Evolutionary conservation across 1,140 invertebrate species (phyloP).

Genomic region (Drosophila melanica): DNA sequence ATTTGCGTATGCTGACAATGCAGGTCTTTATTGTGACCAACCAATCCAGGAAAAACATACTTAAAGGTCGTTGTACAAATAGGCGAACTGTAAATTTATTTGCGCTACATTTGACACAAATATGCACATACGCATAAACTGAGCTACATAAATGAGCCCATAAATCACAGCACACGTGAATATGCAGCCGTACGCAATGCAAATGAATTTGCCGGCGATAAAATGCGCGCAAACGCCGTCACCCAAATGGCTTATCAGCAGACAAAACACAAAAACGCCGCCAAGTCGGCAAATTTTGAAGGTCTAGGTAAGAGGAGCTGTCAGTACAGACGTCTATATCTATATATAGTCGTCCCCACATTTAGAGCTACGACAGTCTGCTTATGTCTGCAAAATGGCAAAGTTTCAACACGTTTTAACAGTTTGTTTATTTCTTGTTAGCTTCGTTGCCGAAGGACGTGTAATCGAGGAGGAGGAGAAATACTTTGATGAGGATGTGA

Average conservation of each 20-base stretch:
- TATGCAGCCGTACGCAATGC: conserved; percentile 54
- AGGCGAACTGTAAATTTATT: conserved; percentile 13
- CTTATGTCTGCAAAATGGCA: conserved; percentile 41
- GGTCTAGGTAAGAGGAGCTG: conserved; percentile 59
- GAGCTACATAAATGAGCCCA: conserved; percentile 41
- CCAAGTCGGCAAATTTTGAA: conserved; percentile 53
- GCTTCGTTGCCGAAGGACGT: neutral
- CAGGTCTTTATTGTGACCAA: no score
- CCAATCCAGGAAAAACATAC: no score
- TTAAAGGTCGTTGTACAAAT: conserved; percentile 9
- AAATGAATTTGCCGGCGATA: conserved; percentile 58
- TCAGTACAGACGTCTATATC: neutral
- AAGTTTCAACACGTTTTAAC: conserved; percentile 28
- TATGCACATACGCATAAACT: conserved; percentile 51
- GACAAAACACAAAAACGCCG: conserved; percentile 23
- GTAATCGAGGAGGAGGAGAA: conserved; percentile 27
- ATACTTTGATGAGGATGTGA: conserved; percentile 67
- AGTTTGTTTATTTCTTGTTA: conserved; percentile 8
- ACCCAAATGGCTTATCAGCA: conserved; percentile 39
- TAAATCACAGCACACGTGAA: conserved; percentile 57
- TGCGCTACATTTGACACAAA: conserved; percentile 41
- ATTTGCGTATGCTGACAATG: no score
- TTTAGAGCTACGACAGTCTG: conserved; percentile 22
- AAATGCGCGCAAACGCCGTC: conserved; percentile 34
- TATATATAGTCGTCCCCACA: conserved; percentile 44